These are phyloP conservation scores for Trachythela sp. DNA, from an alignment of 64 coral and sea anemone genomes.

Conservation along the genomic window DNA sequence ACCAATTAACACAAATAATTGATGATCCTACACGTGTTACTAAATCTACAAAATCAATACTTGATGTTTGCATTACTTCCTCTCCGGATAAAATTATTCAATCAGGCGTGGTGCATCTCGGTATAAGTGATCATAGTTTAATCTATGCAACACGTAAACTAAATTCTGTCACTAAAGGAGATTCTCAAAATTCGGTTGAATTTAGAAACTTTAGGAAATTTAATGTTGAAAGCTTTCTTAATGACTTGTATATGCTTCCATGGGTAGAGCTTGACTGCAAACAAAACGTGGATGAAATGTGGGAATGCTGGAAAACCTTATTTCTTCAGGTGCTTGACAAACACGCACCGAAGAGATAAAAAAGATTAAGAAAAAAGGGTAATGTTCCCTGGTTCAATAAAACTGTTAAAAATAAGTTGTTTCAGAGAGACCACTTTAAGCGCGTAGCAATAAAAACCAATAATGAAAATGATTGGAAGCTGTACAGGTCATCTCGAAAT, in stretches of 20 bases:
- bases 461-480: too few relatives aligned
- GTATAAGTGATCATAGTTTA: conserved; percentile 42
- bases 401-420: background rate
- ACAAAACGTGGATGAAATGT: background rate
- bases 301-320: background rate
- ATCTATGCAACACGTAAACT: conserved; percentile 46
- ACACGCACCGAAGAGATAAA: too few relatives aligned
- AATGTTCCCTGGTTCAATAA: background rate
- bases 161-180: conserved; percentile 11
- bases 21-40: conserved; percentile 44
- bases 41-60: conserved; percentile 27
- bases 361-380: too few relatives aligned
- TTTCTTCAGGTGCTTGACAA: background rate
- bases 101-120: conserved; percentile 23
- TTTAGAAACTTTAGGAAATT: conserved; percentile 48
- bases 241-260: conserved; percentile 28
- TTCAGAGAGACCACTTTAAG: background rate
- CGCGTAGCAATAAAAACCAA: background rate
- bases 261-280: conserved; percentile 26
- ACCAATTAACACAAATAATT: conserved; percentile 40
- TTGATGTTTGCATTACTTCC: conserved; percentile 39
- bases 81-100: conserved; percentile 40
- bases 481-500: background rate
- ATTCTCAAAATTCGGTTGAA: conserved; percentile 35
- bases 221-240: conserved; percentile 31